A percentile compares a stretch with the other conserved stretches of the same genome.
These are phyloP conservation scores for Agrochola circellaris DNA, from an alignment of 2,888 invertebrate genomes.

Conservation along the genomic window DNA sequence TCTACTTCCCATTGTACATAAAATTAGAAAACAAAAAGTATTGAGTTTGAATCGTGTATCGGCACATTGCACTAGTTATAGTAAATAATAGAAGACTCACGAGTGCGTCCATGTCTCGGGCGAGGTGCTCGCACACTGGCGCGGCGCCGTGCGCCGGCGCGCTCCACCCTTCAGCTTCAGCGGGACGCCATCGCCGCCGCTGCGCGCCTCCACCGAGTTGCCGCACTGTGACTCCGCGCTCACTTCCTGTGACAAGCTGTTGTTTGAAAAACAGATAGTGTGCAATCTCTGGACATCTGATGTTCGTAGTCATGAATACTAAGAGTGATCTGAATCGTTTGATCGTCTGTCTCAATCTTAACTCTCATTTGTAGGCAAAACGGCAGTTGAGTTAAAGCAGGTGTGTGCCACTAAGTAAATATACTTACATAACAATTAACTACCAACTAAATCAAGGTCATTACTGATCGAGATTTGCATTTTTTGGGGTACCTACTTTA, in stretches of 20 bases:
- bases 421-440: constrained; percentile 4
- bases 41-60: not conserved
- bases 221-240: constrained; percentile 15
- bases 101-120: constrained; percentile 63
- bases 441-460: constrained; percentile 22
- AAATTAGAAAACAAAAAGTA: not conserved
- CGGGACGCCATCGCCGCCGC: not conserved
- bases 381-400: not conserved
- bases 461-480: constrained; percentile 3
- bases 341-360: constrained; percentile 18
- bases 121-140: constrained; percentile 57
- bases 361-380: constrained; percentile 36
- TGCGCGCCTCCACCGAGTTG: constrained; percentile 27
- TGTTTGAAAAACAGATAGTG: not conserved
- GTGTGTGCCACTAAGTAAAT: not conserved
- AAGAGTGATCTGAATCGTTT: constrained; percentile 27
- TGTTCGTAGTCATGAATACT: constrained; percentile 20
- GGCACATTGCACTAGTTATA: constrained; percentile 12
- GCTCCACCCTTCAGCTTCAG: constrained; percentile 44
- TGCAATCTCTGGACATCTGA: not conserved
- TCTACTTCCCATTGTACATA: constrained; percentile 11
- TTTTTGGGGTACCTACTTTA: not conserved
- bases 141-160: constrained; percentile 34
- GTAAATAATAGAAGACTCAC: constrained; percentile 54
- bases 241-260: constrained; percentile 52